Evolutionary conservation across 2,797 vertebrate species (phyloP).

Genomic region (Silurus aristotelis): DNA sequence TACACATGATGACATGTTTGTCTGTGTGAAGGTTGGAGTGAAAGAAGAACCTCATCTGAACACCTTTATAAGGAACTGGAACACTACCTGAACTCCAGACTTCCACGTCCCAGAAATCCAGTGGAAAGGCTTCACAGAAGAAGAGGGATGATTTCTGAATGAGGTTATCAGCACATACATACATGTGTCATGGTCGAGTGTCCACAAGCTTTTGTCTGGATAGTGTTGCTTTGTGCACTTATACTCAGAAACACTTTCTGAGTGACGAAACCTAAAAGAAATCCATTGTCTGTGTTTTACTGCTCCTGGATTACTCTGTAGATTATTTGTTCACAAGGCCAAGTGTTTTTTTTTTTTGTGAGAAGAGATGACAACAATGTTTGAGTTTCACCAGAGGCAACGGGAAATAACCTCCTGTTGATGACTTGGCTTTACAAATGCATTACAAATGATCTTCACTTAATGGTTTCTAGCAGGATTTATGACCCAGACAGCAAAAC

Average conservation of each 20-base stretch:
- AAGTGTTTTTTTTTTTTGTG: too few relatives aligned
- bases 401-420: background rate
- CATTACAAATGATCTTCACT: constrained; percentile 5
- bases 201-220: background rate
- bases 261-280: background rate
- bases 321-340: background rate
- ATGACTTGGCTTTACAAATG: constrained; percentile 6
- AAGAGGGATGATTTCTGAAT: too few relatives aligned
- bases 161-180: background rate
- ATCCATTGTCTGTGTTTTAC: background rate
- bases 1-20: background rate
- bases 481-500: constrained; percentile 17
- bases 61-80: background rate
- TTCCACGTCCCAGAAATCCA: background rate
- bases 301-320: background rate
- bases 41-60: background rate
- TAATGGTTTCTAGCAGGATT: constrained; percentile 4
- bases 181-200: background rate
- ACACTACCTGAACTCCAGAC: background rate
- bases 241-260: background rate
- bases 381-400: background rate
- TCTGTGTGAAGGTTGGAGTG: background rate
- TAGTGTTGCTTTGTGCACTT: background rate
- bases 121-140: background rate
- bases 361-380: background rate